phyloP scores from a whole-genome alignment of 2,797 vertebrate genomes.

The Galago senegalensis region DNA sequence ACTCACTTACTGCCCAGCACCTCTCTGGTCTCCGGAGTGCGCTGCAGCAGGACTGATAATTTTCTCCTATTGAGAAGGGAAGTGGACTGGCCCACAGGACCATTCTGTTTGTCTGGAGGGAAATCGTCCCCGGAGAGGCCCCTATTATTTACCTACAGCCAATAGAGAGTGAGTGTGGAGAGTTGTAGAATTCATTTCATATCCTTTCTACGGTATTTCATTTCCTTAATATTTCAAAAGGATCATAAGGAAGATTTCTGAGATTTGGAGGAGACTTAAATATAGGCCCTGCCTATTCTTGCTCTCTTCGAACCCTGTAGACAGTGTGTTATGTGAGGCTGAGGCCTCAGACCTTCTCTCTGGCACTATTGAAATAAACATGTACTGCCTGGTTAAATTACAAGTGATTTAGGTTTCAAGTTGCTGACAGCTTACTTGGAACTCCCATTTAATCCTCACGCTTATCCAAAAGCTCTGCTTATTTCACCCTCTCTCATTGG shows the following conservation, averaged over 20 bases:
- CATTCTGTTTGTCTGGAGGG: conserved; percentile 19
- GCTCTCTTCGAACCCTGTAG: not conserved
- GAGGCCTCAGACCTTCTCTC: conserved; percentile 50
- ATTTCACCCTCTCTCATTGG: conserved; percentile 66
- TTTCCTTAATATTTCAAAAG: not conserved
- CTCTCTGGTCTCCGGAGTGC: not conserved
- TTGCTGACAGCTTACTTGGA: conserved; percentile 71
- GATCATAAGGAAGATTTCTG: not conserved
- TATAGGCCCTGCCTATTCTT: not conserved
- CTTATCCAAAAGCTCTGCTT: not conserved
- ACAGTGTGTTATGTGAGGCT: not conserved
- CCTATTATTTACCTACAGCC: conserved; percentile 64
- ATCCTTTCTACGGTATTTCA: not conserved
- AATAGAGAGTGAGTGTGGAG: not conserved
- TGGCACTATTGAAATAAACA: conserved; percentile 64
- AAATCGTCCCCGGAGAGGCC: conserved; percentile 65
- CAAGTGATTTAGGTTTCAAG: conserved; percentile 72
- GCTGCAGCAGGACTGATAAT: conserved; percentile 78
- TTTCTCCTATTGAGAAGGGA: conserved; percentile 54
- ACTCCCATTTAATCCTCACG: not conserved
- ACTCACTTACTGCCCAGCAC: not conserved
- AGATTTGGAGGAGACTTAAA: not conserved
- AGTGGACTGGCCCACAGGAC: conserved; percentile 34
- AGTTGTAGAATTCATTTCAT: not conserved
- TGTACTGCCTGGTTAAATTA: conserved; percentile 54